Base-by-base conservation (phyloP, 2,888 invertebrate species). In the Azorinus chamasolen region DNA sequence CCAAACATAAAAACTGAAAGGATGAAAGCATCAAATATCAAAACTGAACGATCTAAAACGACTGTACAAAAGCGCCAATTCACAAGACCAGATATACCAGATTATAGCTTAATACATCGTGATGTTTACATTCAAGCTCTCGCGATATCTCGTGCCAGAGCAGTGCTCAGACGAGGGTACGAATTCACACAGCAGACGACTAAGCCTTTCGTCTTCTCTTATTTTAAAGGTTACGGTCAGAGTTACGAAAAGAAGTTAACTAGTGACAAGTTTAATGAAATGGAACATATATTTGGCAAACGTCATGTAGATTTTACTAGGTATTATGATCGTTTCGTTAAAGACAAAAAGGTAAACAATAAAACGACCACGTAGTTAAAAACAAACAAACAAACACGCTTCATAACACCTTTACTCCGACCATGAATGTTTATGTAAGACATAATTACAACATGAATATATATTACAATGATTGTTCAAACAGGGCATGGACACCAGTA, bases 51-150 rank as follows among this genome's bases (percentile, higher is more conserved):
- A 32, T 32, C 32, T 6, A 32, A 32, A 32, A 32, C 32, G 32
- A 32, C 32, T 32, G 4, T 32, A 32, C 5, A 32, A 32, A 32
- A 75, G 14, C 46, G 41, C 6, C 20, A 45, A 14, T 24, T 39
- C 18, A 22, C 27, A 4, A 43, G 41, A 55, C 48, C 55, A 0
- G 59, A 65, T 55, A 24, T 55, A 8, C 72, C 66, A 16, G 64
- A 75, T 39, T 69, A 53, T n/a, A 54, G 46, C 41, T 39, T 69
- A 1, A 48, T 75, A 2, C 75, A 75, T 22, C 50, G 75, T 43
- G 69, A 75, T 32, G 75, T 75, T 43, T 75, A 75, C 46, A 54
- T 64, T 25, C 69, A 58, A 45, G 75, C 75, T 14, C 51, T 75
- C 12, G 54, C 75, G 18, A 69, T 69, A 41, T 37, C 69, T 4